Base-by-base conservation (phyloP, 2,888 invertebrate species). In the Dromius quadrimaculatus region DNA sequence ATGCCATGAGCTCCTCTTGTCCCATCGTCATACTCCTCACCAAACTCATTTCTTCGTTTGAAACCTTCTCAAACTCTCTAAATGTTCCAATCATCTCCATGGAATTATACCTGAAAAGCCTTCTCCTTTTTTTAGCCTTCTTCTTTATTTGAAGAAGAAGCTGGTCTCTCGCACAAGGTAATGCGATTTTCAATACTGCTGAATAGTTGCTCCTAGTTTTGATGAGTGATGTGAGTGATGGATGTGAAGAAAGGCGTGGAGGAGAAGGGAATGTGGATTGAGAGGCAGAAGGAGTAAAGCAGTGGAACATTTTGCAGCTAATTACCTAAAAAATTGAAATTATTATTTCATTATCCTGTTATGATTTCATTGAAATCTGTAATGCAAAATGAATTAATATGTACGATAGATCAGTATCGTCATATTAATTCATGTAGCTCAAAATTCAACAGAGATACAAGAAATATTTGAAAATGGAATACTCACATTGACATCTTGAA, bases 161-260 rank as follows among this genome's bases (percentile, higher is more conserved):
- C 20, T n/a, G 19, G 3, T 41, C 41, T 1, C 38, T 20, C 0
- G 38, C 61, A 54, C 62, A 45, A 47, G 47, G 65, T 54, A 69
- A 57, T 36, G 64, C 65, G 54, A 69, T 70, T 66, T 73, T 72
- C 50, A 72, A 45, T 28, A 73, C 68, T 17, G 72, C 64, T 45
- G 73, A 74, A 69, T 74, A 73, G 71, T 72, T 74, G 71, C 71
- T 72, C n/a, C 71, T 57, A 62, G 72, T 73, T 62, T 70, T 70
- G 50, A 73, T 71, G 62, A 72, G 66, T 15, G 72, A 70, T 71
- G 71, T 50, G 69, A 73, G 66, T 13, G 74, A 73, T 1, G 23
- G 6, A 11, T 69, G 69, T 54, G 65, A 57, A 61, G 17, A 4
- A 11, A n/a, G 50, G 9, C 28, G 50, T 5, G 9, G 8, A 45